Base-by-base conservation (phyloP, 1,140 invertebrate species). In the Anastrepha ludens region DNA sequence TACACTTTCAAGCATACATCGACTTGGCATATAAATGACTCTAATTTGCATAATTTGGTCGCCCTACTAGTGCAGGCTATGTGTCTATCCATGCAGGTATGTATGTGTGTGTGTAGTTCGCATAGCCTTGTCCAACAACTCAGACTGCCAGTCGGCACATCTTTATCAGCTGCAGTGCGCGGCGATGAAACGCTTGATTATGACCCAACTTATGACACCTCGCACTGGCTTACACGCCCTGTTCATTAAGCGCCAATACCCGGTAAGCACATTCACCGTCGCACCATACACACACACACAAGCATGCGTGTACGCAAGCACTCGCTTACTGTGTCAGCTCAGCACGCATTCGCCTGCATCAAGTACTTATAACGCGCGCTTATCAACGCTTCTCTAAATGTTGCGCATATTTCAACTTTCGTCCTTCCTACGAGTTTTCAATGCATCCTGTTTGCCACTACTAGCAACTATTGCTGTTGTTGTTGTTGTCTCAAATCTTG, bases 181-280 rank as follows among this genome's bases (percentile, higher is more conserved):
- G 47, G 74, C 74, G 70, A 20, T 67, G 64, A 17, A 47, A 47
- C 44, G 47, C 74, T 55, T 81, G 74, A 81, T 55, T 58, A 55
- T 55, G 47, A 81, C 44, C 74, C 13, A 81, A 81, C 47, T 81
- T 81, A 81, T 81, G 44, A 81, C 74, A 55, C 74, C 47, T 81
- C 47, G 47, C 74, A 2, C 15, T 62, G 13, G n/a, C 29, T 13
- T 3, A 62, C 85, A 90, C 91, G 91, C 91, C 91, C 89, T 87
- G 88, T 90, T 91, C 86, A 89, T 91, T 91, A 89, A 88, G 50
- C 59, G 74, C 20, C 60, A 86, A 86, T 20, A 86, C 58, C 29
- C 58, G 44, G 85, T 3, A 11, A 62, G 39, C 13, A 13, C 85
- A 39, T 60, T 78, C 78, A 70, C 64, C 44, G 74, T 44, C 41